Evolutionary conservation across 2,888 invertebrate genomes (phyloP).

Genomic region (Chloroclystis v-ata): DNA sequence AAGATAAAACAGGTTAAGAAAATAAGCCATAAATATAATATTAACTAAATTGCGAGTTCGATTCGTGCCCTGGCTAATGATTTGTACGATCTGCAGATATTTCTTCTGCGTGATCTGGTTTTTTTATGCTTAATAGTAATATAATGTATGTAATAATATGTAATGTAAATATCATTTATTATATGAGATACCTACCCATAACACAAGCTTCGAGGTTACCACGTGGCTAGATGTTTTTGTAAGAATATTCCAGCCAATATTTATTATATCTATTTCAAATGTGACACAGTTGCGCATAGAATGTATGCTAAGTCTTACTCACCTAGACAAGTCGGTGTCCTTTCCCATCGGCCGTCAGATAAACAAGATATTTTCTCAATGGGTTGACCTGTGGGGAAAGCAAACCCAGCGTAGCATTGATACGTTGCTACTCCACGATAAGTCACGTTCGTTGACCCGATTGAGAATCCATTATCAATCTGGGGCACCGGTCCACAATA

Average conservation of each 20-base stretch:
- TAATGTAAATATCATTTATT: too few species aligned
- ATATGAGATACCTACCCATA: too few species aligned
- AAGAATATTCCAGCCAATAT: too few species aligned
- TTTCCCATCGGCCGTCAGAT: conserved; percentile 94
- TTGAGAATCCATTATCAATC: conserved; percentile 98
- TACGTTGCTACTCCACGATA: conserved; percentile 95
- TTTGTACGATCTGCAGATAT: too few species aligned
- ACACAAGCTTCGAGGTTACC: too few species aligned
- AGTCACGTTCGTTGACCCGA: conserved; percentile 96
- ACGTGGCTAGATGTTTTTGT: too few species aligned
- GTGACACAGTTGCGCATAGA: background rate
- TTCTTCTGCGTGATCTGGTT: too few species aligned
- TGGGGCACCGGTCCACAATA: conserved; percentile 99
- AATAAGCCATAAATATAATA: background rate
- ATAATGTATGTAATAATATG: too few species aligned
- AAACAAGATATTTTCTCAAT: conserved; percentile 93
- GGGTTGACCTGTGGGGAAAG: conserved; percentile 91
- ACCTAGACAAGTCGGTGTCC: conserved; percentile 93
- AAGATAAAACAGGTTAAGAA: conserved; percentile 6
- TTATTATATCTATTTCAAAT: too few species aligned
- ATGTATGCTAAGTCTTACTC: conserved; percentile 36
- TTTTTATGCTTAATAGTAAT: too few species aligned
- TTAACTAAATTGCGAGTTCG: too few species aligned
- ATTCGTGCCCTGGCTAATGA: too few species aligned
- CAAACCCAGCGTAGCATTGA: conserved; percentile 97